Percentiles rank a stretch among this genome's conserved stretches.
Evolutionary conservation across 2,888 invertebrate genomes (phyloP).

Genomic region (Metellina segmentata): DNA sequence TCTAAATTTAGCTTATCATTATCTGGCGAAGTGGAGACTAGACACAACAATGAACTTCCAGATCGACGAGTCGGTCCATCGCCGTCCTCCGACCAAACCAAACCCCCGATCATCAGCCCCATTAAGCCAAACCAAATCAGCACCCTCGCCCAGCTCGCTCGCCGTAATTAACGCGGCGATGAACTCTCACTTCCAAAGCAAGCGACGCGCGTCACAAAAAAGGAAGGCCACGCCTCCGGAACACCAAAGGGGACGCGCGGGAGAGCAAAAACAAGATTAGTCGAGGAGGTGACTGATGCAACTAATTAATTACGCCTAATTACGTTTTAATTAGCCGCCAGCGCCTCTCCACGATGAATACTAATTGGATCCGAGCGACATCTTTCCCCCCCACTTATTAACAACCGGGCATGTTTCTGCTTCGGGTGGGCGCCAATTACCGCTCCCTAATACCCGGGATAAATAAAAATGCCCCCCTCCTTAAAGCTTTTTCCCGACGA

Average conservation of each 20-base stretch:
- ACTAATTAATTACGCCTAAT: slow-evolving; percentile 76
- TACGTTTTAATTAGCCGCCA: slow-evolving; percentile 75
- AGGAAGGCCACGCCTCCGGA: not conserved
- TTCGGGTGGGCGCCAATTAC: slow-evolving; percentile 59
- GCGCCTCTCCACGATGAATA: slow-evolving; percentile 72
- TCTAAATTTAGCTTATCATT: no score
- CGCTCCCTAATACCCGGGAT: slow-evolving; percentile 48
- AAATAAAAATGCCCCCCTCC: slow-evolving; percentile 59
- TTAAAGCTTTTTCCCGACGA: slow-evolving; percentile 59
- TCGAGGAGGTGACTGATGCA: slow-evolving; percentile 70
- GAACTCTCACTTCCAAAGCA: no score
- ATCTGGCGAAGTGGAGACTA: no score
- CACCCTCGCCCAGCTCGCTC: no score
- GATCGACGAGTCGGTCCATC: no score
- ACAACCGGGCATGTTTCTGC: slow-evolving; percentile 53
- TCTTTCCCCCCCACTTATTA: slow-evolving; percentile 62
- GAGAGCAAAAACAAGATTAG: slow-evolving; percentile 59
- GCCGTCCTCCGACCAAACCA: no score
- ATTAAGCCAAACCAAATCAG: no score
- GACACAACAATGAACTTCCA: no score
- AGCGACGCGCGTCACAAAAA: slow-evolving; percentile 1
- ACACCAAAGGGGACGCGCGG: not conserved
- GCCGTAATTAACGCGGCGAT: no score
- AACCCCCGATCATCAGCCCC: no score
- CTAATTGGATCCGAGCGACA: slow-evolving; percentile 71